These are phyloP conservation scores for Leucopsar rothschildi DNA, from an alignment of 2,113 vertebrate species.

Conservation along the genomic window DNA sequence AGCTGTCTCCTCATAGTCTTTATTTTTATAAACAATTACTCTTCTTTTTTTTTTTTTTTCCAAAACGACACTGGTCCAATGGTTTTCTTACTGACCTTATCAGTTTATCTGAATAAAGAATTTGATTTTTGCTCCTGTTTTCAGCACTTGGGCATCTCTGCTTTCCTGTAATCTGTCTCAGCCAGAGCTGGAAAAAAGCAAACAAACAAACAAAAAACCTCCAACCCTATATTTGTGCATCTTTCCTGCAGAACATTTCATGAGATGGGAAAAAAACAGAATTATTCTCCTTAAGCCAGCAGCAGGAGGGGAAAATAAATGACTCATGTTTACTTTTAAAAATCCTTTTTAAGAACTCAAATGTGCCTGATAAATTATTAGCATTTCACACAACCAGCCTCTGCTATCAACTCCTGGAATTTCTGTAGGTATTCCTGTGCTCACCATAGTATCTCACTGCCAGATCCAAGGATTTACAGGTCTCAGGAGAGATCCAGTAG, in stretches of 20 bases:
- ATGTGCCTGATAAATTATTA: not conserved
- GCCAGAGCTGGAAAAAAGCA: not conserved
- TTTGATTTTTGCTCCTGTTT: not conserved
- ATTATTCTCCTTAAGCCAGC: not conserved
- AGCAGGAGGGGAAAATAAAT: not conserved
- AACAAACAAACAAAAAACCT: not conserved
- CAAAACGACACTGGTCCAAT: not conserved
- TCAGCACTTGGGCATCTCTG: not conserved
- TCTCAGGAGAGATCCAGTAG: not conserved
- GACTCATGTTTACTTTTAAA: slow-evolving; percentile 42
- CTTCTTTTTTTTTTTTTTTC: not conserved
- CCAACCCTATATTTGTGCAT: not conserved
- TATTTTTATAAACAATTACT: not conserved
- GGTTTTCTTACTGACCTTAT: not conserved
- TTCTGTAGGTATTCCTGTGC: not conserved
- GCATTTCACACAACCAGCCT: not conserved
- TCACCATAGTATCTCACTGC: not conserved
- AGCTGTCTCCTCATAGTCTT: not conserved
- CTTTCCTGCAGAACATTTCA: not conserved
- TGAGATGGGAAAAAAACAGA: not conserved
- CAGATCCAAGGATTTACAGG: slow-evolving; percentile 1
- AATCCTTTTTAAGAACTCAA: not conserved
- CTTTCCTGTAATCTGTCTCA: not conserved
- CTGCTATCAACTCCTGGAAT: not conserved
- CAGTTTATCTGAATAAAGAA: not conserved